Base-by-base conservation (phyloP, 2,113 vertebrate genomes). In the Cricetomys ansorgei region DNA sequence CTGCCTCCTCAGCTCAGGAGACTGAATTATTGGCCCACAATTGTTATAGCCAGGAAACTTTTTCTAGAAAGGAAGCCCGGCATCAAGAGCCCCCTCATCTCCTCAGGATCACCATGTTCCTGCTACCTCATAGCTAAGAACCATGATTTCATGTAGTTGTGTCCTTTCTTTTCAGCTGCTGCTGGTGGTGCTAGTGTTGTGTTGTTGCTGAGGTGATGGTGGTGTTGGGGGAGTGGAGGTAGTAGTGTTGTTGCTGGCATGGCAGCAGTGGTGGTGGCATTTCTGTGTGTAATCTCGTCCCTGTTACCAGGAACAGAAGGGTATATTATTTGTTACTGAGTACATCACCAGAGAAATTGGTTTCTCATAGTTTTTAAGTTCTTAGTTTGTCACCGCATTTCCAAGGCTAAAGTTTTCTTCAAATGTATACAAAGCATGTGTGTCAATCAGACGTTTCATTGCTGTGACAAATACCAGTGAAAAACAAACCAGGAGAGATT, bases 361-460 rank as follows among this genome's bases (percentile, higher is more conserved):
- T 11, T 62, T 62, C 55, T 89, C 40, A 25, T 88, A 85, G 73
- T 67, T 92, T 92, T 94, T 53, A 86, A n/a, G 75, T 64, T 62
- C 65, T 81, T 69, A 48, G 72, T 19, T 67, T 86, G 11, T 89
- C 79, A 59, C 40, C 29, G 40, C 43, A 83, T 62, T 85, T 67
- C 43, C 8, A 45, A 65, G 11, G 12, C 79, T 89, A 70, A 91
- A 59, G 25, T 23, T 40, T 88, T 89, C 53, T 79, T 50, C 70
- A 85, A 79, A 45, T 40, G 53, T 67, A n/a, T 25, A 27, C 43
- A 91, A 83, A 95, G 34, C 45, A 3, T 34, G 34, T 55, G 11
- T 40, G 65, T 55, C 23, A 17, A 50, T n/a, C 25, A 57, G 55
- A 76, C 57, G 48, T 64, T 17, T 29, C 4, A 34, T 45, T 57